phyloP scores from a whole-genome alignment of 2,797 vertebrate species.

The Crocodylus rhombifer region DNA sequence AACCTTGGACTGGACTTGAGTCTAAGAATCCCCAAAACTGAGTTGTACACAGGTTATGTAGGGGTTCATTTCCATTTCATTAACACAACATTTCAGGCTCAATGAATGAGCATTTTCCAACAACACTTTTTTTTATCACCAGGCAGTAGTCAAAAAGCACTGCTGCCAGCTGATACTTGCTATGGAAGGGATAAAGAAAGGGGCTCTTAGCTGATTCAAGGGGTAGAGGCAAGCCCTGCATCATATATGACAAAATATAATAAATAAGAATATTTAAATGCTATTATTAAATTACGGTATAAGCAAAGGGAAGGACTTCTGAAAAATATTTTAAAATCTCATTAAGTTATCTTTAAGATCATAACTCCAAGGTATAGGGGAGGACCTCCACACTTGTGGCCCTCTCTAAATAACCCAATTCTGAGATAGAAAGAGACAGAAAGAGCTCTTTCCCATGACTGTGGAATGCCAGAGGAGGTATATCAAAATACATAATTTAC shows the following conservation, averaged over 20 bases:
- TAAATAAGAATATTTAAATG: neutral
- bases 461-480: neutral
- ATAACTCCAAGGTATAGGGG: neutral
- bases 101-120: too few species aligned
- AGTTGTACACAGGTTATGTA: too few species aligned
- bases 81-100: too few species aligned
- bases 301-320: neutral
- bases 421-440: neutral
- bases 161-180: neutral
- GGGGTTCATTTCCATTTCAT: too few species aligned
- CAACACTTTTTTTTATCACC: too few species aligned
- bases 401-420: neutral
- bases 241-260: neutral
- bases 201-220: neutral
- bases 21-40: too few species aligned
- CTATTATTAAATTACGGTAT: neutral
- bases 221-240: neutral
- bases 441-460: too few species aligned
- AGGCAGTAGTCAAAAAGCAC: neutral
- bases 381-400: neutral
- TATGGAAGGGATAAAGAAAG: neutral
- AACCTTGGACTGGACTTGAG: too few species aligned
- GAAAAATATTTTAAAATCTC: neutral
- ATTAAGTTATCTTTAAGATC: neutral
- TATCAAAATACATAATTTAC: neutral